A percentile compares a stretch with the other conserved stretches of the same genome.
phyloP scores from a whole-genome alignment of 2,113 vertebrate species.

The Daubentonia madagascariensis region DNA sequence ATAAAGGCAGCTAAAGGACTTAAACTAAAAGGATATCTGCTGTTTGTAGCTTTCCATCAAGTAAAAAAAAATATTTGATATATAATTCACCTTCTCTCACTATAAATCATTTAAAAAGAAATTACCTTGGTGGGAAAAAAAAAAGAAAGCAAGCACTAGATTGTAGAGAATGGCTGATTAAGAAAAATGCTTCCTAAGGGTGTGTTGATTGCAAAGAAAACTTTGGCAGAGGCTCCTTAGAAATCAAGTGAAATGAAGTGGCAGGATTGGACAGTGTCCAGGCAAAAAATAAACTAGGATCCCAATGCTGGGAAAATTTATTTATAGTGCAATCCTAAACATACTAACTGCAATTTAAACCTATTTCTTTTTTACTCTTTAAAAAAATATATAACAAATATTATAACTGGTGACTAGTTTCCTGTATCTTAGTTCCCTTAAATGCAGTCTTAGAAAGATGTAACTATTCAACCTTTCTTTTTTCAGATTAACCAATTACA shows the following conservation, averaged over 20 bases:
- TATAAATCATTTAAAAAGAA: slow-evolving; percentile 19
- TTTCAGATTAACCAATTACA: not conserved
- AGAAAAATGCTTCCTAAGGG: not conserved
- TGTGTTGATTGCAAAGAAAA: not conserved
- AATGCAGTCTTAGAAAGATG: not conserved
- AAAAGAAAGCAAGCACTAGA: not conserved
- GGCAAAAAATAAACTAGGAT: not conserved
- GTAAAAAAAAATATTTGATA: not conserved
- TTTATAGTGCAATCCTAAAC: not conserved
- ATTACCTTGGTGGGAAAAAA: not conserved
- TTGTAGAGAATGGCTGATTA: not conserved
- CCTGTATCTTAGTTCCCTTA: not conserved
- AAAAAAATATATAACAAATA: not conserved
- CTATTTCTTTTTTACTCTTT: not conserved
- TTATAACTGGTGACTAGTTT: not conserved
- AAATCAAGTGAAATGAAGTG: not conserved
- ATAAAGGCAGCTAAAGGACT: not conserved
- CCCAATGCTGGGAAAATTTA: not conserved
- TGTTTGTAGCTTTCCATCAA: not conserved
- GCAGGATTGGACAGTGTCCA: not conserved
- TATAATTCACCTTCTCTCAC: not conserved
- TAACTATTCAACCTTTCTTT: not conserved
- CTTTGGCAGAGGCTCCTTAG: not conserved
- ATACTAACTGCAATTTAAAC: not conserved
- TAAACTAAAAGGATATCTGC: slow-evolving; percentile 11